Evolutionary conservation across 1,140 invertebrate genomes (phyloP), one percentile per base, ranked within the genome.

Genomic region (Eurosta solidaginis): DNA sequence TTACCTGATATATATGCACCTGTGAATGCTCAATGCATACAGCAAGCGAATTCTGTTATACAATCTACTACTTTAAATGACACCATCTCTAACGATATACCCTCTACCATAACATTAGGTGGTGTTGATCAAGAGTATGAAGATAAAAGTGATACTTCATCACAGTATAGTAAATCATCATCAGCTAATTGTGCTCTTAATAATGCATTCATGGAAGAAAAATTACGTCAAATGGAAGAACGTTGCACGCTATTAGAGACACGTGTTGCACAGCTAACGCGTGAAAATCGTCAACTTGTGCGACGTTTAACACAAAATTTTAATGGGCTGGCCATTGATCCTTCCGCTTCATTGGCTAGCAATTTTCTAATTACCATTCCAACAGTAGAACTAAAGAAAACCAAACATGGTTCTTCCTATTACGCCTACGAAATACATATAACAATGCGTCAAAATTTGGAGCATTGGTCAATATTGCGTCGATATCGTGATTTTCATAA

Each of bases 381-480:
- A 54, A 83, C 84, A 0, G 83, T 84, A 1, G 85, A 86, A 20
- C 79, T 86, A 0, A 75, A 81, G 3, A 86, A 86, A 25, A 73
- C 83, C 0, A 80, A 77, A 12, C 80, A 79, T 3, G 78, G 81
- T 0, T 44, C 54, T 40, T 68, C 59, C 40, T 84, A 85, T 29
- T 87, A 87, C 50, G 79, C 84, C 6, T 87, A 87, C 29, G 85
- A 87, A 63, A 79, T 87, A 12, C 83, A 87, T 68, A 83, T 87
- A 1, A 87, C 84, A 1, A 87, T 87, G 84, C 78, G 84, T 0
- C 81, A 85, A 63, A 90, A 92, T 75, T 92, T 95, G 85, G 94
- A 94, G 77, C 95, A 97, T 86, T 97, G 95, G 96, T 96, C 96
- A 86, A 91, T 97, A 33, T 96, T 95, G 83, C 89, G 95, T 80